phyloP scores from a whole-genome alignment of 2,113 vertebrate species.

The Paracanthobrama guichenoti region DNA sequence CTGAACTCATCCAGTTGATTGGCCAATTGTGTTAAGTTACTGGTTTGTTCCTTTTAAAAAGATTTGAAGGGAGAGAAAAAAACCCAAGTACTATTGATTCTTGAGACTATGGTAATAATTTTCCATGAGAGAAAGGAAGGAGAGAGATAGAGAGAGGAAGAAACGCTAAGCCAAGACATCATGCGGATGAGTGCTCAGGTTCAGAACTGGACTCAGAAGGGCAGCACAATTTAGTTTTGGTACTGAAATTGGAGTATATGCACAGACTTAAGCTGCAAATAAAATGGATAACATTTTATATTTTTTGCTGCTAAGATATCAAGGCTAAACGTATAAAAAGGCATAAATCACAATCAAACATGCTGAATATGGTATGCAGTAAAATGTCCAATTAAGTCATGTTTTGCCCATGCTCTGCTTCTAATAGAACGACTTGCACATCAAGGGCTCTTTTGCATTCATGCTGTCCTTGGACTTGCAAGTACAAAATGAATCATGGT shows the following conservation, averaged over 20 bases:
- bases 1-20: conserved; percentile 26
- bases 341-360: background rate
- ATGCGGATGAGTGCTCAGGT: background rate
- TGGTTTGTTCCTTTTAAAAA: conserved; percentile 17
- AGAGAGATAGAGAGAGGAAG: background rate
- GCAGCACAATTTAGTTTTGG: background rate
- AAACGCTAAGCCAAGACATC: background rate
- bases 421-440: background rate
- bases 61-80: background rate
- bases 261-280: background rate
- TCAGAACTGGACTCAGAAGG: background rate
- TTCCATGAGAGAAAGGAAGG: conserved; percentile 2
- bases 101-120: background rate
- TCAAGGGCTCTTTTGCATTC: background rate
- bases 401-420: background rate
- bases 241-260: background rate
- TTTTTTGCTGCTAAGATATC: background rate
- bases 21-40: conserved; percentile 30
- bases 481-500: background rate
- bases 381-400: background rate
- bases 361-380: background rate
- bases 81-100: background rate
- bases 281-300: background rate
- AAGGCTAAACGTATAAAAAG: background rate
- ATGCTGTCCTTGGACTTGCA: background rate